Conservation (phyloP, 2,888 invertebrate species). For the Callyntrura guangdongensis region DNA sequence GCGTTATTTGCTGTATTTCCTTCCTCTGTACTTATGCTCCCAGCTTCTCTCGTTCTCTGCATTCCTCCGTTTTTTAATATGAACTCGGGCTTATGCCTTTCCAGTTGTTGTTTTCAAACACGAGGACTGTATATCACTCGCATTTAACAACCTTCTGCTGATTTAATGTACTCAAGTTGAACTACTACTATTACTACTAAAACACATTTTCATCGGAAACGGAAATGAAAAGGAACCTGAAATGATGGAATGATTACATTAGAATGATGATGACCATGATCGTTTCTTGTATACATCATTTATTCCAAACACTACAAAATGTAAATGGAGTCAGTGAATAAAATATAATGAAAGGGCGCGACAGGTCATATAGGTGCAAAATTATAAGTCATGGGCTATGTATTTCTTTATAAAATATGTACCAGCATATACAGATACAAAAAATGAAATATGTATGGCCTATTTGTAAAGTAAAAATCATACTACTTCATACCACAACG, state of each 20-base stretch:
- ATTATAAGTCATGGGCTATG: too few species aligned
- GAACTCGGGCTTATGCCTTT: too few species aligned
- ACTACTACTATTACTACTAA: too few species aligned
- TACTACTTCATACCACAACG: too few species aligned
- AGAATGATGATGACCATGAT: slow-evolving; percentile 28
- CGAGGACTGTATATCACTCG: neutral
- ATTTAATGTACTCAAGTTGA: neutral
- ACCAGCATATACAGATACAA: too few species aligned
- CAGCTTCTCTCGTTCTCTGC: neutral
- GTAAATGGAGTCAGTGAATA: neutral
- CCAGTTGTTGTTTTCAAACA: neutral
- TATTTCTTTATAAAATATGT: too few species aligned
- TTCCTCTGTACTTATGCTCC: neutral
- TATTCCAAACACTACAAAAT: slow-evolving; percentile 17
- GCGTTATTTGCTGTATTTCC: slow-evolving; percentile 54
- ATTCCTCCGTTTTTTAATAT: too few species aligned
- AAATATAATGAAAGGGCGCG: neutral
- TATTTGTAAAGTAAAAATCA: too few species aligned
- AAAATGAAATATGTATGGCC: too few species aligned
- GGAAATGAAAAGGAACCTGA: slow-evolving; percentile 7
- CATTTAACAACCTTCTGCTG: neutral
- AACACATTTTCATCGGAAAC: too few species aligned
- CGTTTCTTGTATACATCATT: slow-evolving; percentile 37
- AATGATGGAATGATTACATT: slow-evolving; percentile 33
- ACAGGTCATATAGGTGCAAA: neutral